Percentiles rank a stretch among this genome's conserved stretches.
phyloP scores from a whole-genome alignment of 23 tunicate genomes.

The Botrylloides violaceus region DNA sequence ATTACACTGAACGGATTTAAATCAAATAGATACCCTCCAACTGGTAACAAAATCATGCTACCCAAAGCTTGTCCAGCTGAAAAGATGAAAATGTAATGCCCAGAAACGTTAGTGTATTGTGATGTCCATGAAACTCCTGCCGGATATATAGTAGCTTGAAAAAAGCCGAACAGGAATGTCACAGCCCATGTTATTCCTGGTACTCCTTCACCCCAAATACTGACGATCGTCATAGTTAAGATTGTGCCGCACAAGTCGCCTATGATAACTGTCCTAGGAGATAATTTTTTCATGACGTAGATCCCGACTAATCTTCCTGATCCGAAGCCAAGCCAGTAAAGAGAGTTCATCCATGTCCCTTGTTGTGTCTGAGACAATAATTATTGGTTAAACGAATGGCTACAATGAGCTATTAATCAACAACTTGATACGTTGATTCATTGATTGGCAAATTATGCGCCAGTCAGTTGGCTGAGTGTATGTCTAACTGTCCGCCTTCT shows the following conservation, averaged over 20 bases:
- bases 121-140: slow-evolving; percentile 93
- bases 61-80: slow-evolving; percentile 93
- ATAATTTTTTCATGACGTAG: slow-evolving; percentile 27
- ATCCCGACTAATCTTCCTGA: slow-evolving; percentile 75
- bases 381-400: no score
- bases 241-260: slow-evolving; percentile 70
- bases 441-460: no score
- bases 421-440: no score
- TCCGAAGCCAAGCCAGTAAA: slow-evolving; percentile 92
- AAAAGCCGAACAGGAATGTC: slow-evolving; percentile 77
- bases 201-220: slow-evolving; percentile 45
- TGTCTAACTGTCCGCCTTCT: no score
- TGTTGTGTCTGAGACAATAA: slow-evolving; percentile 29
- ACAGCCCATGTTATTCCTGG: slow-evolving; percentile 75
- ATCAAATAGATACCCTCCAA: slow-evolving; percentile 70
- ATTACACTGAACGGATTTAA: slow-evolving; percentile 79
- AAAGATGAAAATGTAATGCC: slow-evolving; percentile 87
- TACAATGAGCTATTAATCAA: no score
- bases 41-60: slow-evolving; percentile 75
- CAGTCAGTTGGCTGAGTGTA: no score
- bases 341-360: slow-evolving; percentile 75
- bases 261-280: slow-evolving; percentile 49
- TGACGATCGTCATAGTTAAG: slow-evolving; percentile 53
- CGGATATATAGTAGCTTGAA: slow-evolving; percentile 82
- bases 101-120: slow-evolving; percentile 90